These are phyloP conservation scores for Steinernema hermaphroditum DNA, from an alignment of 2,888 invertebrate genomes.

Conservation along the genomic window DNA sequence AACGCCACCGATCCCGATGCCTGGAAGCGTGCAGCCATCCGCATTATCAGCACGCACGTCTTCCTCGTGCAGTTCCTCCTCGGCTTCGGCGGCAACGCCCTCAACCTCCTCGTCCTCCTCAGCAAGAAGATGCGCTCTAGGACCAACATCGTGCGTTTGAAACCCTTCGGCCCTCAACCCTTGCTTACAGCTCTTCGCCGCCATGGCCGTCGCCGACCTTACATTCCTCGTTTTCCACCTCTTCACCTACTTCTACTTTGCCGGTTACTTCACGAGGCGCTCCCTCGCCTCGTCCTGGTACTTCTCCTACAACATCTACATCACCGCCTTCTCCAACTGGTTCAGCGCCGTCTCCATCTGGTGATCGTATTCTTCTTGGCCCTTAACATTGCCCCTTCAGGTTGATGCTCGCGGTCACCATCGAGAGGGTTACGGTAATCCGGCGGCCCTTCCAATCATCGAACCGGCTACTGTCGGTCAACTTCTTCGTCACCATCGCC, in stretches of 20 bases:
- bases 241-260: conserved; percentile 44
- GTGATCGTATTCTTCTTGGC: conserved; percentile 28
- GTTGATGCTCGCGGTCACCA: conserved; percentile 55
- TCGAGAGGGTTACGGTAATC: conserved; percentile 51
- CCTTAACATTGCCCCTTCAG: conserved; percentile 8
- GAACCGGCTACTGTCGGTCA: conserved; percentile 57
- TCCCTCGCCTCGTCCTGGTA: conserved; percentile 36
- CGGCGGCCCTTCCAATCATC: conserved; percentile 34
- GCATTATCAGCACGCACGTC: conserved; percentile 15
- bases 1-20: background rate
- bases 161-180: background rate
- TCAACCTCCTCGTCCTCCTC: conserved; percentile 53
- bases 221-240: conserved; percentile 48
- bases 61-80: conserved; percentile 46
- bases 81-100: conserved; percentile 51
- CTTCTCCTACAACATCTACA: conserved; percentile 39
- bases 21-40: background rate
- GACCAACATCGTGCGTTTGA: conserved; percentile 47
- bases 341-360: conserved; percentile 53
- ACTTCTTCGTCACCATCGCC: conserved; percentile 64
- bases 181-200: conserved; percentile 51
- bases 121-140: conserved; percentile 51
- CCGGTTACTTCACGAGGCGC: conserved; percentile 9
- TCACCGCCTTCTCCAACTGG: conserved; percentile 49
- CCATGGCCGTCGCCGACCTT: conserved; percentile 56